These are phyloP conservation scores for Schrankia costaestrigalis DNA, from an alignment of 2,888 invertebrate genomes.

Conservation along the genomic window DNA sequence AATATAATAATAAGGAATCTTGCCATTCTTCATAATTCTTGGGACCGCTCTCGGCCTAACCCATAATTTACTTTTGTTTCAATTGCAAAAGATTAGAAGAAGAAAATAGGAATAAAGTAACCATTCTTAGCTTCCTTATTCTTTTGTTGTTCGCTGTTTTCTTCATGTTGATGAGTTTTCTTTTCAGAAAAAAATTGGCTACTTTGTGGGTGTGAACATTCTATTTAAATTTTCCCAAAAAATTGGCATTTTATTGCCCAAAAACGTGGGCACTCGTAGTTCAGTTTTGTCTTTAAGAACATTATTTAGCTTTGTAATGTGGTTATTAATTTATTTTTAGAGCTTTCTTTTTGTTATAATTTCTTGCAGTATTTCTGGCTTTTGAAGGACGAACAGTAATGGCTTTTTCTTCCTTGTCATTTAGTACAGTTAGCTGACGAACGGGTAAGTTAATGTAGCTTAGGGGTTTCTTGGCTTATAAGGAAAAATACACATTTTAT, in stretches of 20 bases:
- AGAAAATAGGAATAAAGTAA: slow-evolving; percentile 50
- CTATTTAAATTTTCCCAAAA: slow-evolving; percentile 27
- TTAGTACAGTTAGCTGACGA: slow-evolving; percentile 18
- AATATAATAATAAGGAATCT: slow-evolving; percentile 38
- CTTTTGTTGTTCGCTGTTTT: slow-evolving; percentile 42
- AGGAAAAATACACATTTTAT: slow-evolving; percentile 19
- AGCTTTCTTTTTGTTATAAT: slow-evolving; percentile 4
- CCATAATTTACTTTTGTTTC: slow-evolving; percentile 77
- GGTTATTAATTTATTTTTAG: slow-evolving; percentile 21
- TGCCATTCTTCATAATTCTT: slow-evolving; percentile 67
- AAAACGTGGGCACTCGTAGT: slow-evolving; percentile 25
- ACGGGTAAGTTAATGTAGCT: slow-evolving; percentile 24
- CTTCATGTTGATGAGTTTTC: slow-evolving; percentile 44
- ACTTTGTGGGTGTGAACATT: slow-evolving; percentile 15
- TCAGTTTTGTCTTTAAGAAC: slow-evolving; percentile 29
- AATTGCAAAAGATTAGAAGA: slow-evolving; percentile 66
- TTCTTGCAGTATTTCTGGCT: slow-evolving; percentile 3
- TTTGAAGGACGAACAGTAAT: slow-evolving; percentile 20
- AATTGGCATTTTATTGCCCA: slow-evolving; percentile 28
- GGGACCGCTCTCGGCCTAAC: slow-evolving; percentile 39
- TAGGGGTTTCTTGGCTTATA: slow-evolving; percentile 8
- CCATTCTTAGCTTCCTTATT: slow-evolving; percentile 53
- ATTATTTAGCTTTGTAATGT: slow-evolving; percentile 26
- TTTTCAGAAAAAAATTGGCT: slow-evolving; percentile 25
- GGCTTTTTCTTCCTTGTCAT: slow-evolving; percentile 25